Evolutionary conservation across 2,113 vertebrate species (phyloP).

Genomic region (Lates calcarifer): DNA sequence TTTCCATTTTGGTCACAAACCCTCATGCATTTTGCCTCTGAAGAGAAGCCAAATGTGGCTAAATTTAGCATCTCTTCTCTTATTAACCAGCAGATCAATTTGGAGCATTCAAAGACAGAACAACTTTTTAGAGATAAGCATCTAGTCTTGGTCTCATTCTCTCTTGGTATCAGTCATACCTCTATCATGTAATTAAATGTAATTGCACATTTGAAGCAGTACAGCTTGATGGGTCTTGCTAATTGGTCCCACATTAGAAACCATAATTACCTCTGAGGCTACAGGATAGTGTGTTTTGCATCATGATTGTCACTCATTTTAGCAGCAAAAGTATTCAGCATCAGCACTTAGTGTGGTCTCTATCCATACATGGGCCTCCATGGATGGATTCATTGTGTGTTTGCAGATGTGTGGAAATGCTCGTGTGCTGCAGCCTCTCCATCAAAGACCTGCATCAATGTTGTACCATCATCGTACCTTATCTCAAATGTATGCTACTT

Average conservation of each 20-base stretch:
- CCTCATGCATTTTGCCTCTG: background rate
- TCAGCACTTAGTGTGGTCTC: background rate
- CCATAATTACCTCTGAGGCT: constrained; percentile 60
- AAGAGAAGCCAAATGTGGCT: background rate
- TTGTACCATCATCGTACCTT: background rate
- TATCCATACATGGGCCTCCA: background rate
- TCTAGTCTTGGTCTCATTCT: constrained; percentile 6
- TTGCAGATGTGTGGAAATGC: background rate
- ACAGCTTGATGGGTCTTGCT: constrained; percentile 55
- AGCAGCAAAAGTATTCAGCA: background rate
- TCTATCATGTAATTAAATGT: constrained; percentile 71
- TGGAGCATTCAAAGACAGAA: background rate
- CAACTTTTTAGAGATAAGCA: constrained; percentile 12
- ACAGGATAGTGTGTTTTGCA: constrained; percentile 56
- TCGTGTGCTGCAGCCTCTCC: background rate
- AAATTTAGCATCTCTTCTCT: background rate
- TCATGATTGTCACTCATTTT: constrained; percentile 30
- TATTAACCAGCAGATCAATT: background rate
- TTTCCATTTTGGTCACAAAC: background rate
- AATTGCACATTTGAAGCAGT: constrained; percentile 59
- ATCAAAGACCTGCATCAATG: background rate
- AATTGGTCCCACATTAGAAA: constrained; percentile 74
- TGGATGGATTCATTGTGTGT: background rate
- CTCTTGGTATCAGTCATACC: constrained; percentile 21
- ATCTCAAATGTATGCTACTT: background rate